Evolutionary conservation across 2,113 vertebrate genomes (phyloP), one percentile per base, ranked within the genome.

Genomic region (Cricetomys ansorgei): DNA sequence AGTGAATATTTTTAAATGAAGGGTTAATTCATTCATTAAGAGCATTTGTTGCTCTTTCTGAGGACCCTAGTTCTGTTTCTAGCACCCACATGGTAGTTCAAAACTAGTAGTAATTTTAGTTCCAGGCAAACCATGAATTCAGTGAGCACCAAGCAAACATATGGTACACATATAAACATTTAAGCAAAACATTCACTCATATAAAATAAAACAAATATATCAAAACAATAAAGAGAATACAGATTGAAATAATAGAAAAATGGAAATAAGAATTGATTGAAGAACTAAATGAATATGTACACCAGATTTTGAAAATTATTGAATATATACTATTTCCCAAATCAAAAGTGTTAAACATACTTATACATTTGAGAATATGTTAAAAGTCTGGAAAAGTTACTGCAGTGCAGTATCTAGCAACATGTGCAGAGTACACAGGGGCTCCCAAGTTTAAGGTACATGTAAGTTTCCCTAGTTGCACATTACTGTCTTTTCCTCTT

Each of bases 341-440:
- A 64, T 4, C 27, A 31, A 57, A 86, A 19, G 16, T 55, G 29
- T 1, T 37, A 16, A 40, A 94, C 3, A 31, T 17, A 40, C n/a
- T 12, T 1, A 7, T 25, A 59, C 10, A 67, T 62, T 17, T 10
- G 12, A 9, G 23, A 62, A 29, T 12, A 29, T 13, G 43, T 62
- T 8, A 8, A 0, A n/a, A 21, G 15, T 13, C 6, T 62, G 57
- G n/a, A 84, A 48, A 23, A 62, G 11, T 11, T 27, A 7, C 3
- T 13, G 13, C 3, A n/a, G 5, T 13, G 2, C 1, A 67, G 2
- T 1, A 43, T 64, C 4, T 62, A 57, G 17, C 9, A 43, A 31
- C 3, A 64, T 13, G 29, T 25, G 1, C 73, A 55, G 34, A 7
- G 12, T 29, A 29, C 16, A 1, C 1, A 0, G 45, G 34, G 16